Conservation (phyloP, 2,113 vertebrate species). For the Lepus europaeus region DNA sequence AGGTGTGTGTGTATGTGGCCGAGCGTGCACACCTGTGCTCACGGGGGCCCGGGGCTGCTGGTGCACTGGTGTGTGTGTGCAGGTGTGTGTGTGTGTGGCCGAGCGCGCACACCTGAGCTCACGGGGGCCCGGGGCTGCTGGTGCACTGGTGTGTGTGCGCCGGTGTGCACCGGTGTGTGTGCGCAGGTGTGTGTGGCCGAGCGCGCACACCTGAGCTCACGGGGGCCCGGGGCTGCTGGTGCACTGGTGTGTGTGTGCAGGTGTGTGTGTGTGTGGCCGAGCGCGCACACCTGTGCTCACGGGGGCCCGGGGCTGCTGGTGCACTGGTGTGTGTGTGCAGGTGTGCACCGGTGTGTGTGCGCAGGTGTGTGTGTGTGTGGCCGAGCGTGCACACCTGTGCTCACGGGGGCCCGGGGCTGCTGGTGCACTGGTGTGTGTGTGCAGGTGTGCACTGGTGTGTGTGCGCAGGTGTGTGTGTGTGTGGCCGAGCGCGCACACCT, state of each 20-base stretch:
- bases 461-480: too few species aligned
- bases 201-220: accelerated
- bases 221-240: background rate
- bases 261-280: accelerated
- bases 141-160: accelerated
- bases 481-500: background rate
- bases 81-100: accelerated
- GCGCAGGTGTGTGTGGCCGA: too few species aligned
- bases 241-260: accelerated
- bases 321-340: accelerated
- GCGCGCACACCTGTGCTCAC: accelerated
- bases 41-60: background rate
- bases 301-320: background rate
- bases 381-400: background rate
- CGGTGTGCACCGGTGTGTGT: accelerated
- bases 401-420: background rate
- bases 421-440: accelerated
- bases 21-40: accelerated
- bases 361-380: too few species aligned
- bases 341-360: accelerated
- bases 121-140: background rate
- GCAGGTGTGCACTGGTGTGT: accelerated
- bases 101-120: background rate
- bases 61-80: accelerated
- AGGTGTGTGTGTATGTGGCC: accelerated